Percentiles rank a stretch among this genome's conserved stretches.
These are phyloP conservation scores for Bergia sp. DNA, from an alignment of 92 coral and sea anemone species.

Conservation along the genomic window DNA sequence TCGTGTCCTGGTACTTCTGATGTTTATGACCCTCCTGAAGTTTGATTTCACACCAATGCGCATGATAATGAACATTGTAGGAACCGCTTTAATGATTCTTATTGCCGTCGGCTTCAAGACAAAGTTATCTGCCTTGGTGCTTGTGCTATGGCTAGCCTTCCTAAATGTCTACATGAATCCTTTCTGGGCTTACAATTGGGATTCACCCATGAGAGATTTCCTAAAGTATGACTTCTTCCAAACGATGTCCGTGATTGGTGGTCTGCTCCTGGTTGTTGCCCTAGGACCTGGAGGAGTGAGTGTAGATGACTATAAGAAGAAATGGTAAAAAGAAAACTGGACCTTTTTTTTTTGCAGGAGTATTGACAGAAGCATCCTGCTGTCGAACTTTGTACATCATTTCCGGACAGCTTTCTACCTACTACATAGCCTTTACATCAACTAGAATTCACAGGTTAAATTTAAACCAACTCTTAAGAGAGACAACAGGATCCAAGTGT, in stretches of 20 bases:
- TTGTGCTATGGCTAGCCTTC: slow-evolving; percentile 76
- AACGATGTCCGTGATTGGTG: slow-evolving; percentile 97
- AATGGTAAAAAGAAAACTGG: slow-evolving; percentile 72
- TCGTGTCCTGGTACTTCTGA: slow-evolving; percentile 90
- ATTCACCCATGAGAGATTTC: slow-evolving; percentile 98
- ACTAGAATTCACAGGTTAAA: background rate
- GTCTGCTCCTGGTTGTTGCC: slow-evolving; percentile 93
- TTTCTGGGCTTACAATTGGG: slow-evolving; percentile 90
- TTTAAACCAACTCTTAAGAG: background rate
- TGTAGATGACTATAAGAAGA: slow-evolving; percentile 98
- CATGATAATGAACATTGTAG: slow-evolving; percentile 78
- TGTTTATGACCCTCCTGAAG: slow-evolving; percentile 96
- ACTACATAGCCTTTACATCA: background rate
- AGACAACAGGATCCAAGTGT: background rate
- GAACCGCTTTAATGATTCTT: slow-evolving; percentile 89
- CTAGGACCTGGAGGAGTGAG: slow-evolving; percentile 99
- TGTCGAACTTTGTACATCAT: slow-evolving; percentile 6
- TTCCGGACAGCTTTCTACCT: background rate
- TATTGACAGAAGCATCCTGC: background rate
- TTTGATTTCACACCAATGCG: slow-evolving; percentile 83
- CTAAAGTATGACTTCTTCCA: slow-evolving; percentile 99
- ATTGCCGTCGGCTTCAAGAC: slow-evolving; percentile 97
- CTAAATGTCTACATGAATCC: slow-evolving; percentile 93
- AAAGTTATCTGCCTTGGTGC: slow-evolving; percentile 92
- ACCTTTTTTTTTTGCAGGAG: slow-evolving; percentile 6